phyloP scores from a whole-genome alignment of 2,113 vertebrate genomes.

The Ammodytes marinus region DNA sequence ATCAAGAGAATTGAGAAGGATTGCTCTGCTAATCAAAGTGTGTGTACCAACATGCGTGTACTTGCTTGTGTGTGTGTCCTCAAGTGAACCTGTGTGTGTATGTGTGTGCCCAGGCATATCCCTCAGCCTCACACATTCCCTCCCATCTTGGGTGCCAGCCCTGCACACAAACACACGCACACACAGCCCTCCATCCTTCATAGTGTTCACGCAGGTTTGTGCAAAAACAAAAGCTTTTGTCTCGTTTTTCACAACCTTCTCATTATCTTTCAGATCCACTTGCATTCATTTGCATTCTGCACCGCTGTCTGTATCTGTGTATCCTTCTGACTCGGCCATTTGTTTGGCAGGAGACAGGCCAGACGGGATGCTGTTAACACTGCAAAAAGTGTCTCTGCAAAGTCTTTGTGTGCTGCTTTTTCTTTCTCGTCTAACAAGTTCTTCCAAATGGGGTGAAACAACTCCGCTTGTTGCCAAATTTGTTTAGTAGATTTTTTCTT shows the following conservation, averaged over 20 bases:
- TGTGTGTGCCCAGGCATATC: conserved; percentile 51
- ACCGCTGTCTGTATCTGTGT: conserved; percentile 51
- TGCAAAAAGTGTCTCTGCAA: conserved; percentile 52
- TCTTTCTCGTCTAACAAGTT: conserved; percentile 20
- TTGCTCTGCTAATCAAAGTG: conserved; percentile 60
- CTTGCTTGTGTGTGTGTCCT: conserved; percentile 61
- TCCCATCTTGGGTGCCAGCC: conserved; percentile 65
- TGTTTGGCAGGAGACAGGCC: conserved; percentile 59
- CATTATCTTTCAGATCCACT: conserved; percentile 34
- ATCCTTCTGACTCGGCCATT: conserved; percentile 58
- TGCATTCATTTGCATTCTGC: conserved; percentile 66
- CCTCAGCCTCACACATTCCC: conserved; percentile 50
- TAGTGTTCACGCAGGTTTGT: conserved; percentile 27
- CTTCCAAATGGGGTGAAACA: conserved; percentile 45
- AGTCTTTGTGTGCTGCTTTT: background rate
- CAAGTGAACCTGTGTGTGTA: conserved; percentile 65
- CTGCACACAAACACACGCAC: conserved; percentile 8
- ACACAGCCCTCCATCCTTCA: conserved; percentile 36
- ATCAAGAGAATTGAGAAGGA: conserved; percentile 56
- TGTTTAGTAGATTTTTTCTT: background rate
- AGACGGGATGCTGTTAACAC: conserved; percentile 72
- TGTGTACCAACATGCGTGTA: conserved; percentile 26
- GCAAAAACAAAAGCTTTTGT: conserved; percentile 37
- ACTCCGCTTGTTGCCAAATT: conserved; percentile 9
- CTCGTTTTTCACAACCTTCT: conserved; percentile 41